Base-by-base conservation (phyloP, 1,140 invertebrate genomes). In the Anoplolepis gracilipes region DNA sequence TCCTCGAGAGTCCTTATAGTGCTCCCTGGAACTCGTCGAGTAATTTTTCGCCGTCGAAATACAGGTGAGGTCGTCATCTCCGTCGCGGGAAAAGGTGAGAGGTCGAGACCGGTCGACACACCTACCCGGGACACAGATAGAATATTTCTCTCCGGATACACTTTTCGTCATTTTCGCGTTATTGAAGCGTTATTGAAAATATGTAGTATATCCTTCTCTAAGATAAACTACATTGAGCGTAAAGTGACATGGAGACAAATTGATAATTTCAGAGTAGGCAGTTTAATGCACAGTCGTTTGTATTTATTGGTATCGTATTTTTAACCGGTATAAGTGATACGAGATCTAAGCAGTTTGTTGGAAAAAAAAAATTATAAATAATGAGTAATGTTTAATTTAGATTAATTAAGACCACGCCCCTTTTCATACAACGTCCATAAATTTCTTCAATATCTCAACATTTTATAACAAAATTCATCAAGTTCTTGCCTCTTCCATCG, bases 31-130 rank as follows among this genome's bases (percentile, higher is more conserved):
- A 46, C 25, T n/a, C 22, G 30, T 16, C 16, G 11, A 73, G 42
- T 73, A 72, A 82, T 82, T 73, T 73, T 59, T 82, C 36, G 53
- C 25, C 67, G 36, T 82, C 67, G 39, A 72, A 73, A 36, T 57
- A 59, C 78, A 81, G 39, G 19, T 33, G 53, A 59, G 11, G 19
- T 59, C 22, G 64, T 81, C 65, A 57, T 55, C 11, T 42, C 22
- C 16, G 46, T n/a, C 2, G 8, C 5, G 13, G 13, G 25, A 19
- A 8, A 55, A 70, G 59, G 28, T 36, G 39, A 53, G 22, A 39
- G 11, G 46, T 33, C 33, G 16, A 55, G 39, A 53, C 70, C 39
- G 67, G 39, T 49, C 42, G 46, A n/a, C 19, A 28, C 46, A 28
- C 19, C 33, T 30, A 46, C 16, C 46, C n/a, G n/a, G 16, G 13